A percentile compares a stretch with the other conserved stretches of the same genome.
Evolutionary conservation across 2,113 vertebrate species (phyloP).

Genomic region (Tiliqua scincoides): DNA sequence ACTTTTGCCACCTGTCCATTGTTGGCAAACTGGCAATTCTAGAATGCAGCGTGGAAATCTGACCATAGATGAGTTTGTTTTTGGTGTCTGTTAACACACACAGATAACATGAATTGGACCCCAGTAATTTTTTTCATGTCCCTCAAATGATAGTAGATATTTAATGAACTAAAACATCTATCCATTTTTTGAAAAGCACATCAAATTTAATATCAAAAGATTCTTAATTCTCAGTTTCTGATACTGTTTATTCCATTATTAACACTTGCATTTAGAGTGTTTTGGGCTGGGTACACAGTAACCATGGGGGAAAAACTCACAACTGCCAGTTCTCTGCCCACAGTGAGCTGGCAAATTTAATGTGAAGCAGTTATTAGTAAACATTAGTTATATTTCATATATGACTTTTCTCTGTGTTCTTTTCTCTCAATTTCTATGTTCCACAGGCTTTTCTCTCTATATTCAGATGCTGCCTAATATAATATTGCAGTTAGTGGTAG

Average conservation of each 20-base stretch:
- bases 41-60: neutral
- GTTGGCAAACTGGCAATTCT: no score
- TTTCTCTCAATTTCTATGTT: conserved; percentile 16
- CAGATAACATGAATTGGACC: neutral
- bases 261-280: neutral
- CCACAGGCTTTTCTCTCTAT: no score
- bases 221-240: neutral
- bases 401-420: neutral
- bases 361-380: neutral
- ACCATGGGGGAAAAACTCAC: neutral
- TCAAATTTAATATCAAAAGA: neutral
- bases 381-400: neutral
- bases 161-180: neutral
- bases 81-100: neutral
- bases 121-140: neutral
- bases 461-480: neutral
- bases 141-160: neutral
- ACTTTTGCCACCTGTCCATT: no score
- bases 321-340: neutral
- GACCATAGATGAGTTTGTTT: neutral
- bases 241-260: neutral
- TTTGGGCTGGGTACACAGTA: neutral
- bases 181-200: no score
- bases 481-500: conserved; percentile 18
- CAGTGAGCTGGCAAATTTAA: neutral